phyloP scores from a whole-genome alignment of 1,140 invertebrate species.

The Drosophila saltans region DNA sequence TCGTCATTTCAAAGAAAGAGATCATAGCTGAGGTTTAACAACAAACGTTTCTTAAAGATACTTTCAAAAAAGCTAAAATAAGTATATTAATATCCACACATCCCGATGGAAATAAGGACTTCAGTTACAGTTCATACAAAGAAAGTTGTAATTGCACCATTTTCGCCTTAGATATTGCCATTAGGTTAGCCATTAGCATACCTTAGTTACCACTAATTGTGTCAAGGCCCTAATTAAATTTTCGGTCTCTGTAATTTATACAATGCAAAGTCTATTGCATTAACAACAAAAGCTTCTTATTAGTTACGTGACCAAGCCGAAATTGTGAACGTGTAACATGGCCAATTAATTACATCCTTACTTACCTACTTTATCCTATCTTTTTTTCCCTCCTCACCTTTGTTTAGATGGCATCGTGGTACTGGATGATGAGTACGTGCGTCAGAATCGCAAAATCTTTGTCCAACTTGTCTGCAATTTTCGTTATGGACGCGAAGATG shows the following conservation, averaged over 20 bases:
- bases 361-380: not conserved
- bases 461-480: constrained; percentile 98
- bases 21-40: too few species aligned
- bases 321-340: constrained; percentile 1
- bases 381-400: not conserved
- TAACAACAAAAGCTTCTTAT: constrained; percentile 59
- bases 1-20: too few species aligned
- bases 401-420: constrained; percentile 95
- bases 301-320: constrained; percentile 62
- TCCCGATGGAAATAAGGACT: not conserved
- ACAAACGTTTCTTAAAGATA: too few species aligned
- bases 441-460: constrained; percentile 92
- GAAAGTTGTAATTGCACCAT: not conserved
- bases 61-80: too few species aligned
- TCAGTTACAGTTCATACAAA: not conserved
- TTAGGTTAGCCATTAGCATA: not conserved
- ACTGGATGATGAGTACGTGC: constrained; percentile 95
- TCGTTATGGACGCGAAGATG: constrained; percentile 98
- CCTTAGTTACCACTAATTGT: not conserved
- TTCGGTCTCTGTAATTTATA: constrained; percentile 46
- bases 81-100: not conserved
- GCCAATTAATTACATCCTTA: constrained; percentile 50
- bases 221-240: constrained; percentile 58
- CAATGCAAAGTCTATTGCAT: constrained; percentile 33
- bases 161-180: not conserved